phyloP scores from a whole-genome alignment of 1,140 invertebrate species.

The Homalodisca vitripennis region DNA sequence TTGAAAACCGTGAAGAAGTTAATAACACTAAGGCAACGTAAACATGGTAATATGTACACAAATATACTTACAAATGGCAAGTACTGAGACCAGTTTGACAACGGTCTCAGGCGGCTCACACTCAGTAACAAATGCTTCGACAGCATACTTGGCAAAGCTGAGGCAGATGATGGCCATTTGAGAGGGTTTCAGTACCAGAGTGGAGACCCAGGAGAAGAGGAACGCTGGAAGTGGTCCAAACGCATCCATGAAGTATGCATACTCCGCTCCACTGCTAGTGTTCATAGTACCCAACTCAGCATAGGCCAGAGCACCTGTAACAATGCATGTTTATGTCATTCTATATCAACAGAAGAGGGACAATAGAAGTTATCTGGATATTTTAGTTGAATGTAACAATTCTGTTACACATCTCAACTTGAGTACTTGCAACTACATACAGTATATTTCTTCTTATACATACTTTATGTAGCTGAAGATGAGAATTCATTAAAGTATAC shows the following conservation, averaged over 20 bases:
- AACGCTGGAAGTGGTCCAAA: constrained; percentile 88
- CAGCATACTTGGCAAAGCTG: constrained; percentile 91
- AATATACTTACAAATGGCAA: constrained; percentile 67
- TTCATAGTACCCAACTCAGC: constrained; percentile 93
- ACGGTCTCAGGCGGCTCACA: constrained; percentile 74
- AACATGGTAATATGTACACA: too few relatives aligned
- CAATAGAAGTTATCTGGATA: too few relatives aligned
- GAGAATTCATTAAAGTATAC: too few relatives aligned
- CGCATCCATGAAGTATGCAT: constrained; percentile 89
- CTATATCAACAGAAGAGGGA: too few relatives aligned
- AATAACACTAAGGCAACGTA: too few relatives aligned
- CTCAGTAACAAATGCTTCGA: constrained; percentile 85
- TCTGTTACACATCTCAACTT: too few relatives aligned
- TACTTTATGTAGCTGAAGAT: too few relatives aligned
- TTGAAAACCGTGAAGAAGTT: too few relatives aligned
- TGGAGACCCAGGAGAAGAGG: constrained; percentile 89
- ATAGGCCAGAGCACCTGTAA: constrained; percentile 82
- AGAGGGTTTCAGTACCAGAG: constrained; percentile 87
- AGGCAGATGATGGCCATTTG: constrained; percentile 93
- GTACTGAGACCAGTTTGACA: constrained; percentile 75
- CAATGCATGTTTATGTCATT: constrained; percentile 27
- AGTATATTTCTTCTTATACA: too few relatives aligned
- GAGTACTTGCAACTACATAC: too few relatives aligned
- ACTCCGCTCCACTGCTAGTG: constrained; percentile 90
- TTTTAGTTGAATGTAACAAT: too few relatives aligned